Base-by-base conservation (phyloP, 2,797 vertebrate species). In the Alosa sapidissima region DNA sequence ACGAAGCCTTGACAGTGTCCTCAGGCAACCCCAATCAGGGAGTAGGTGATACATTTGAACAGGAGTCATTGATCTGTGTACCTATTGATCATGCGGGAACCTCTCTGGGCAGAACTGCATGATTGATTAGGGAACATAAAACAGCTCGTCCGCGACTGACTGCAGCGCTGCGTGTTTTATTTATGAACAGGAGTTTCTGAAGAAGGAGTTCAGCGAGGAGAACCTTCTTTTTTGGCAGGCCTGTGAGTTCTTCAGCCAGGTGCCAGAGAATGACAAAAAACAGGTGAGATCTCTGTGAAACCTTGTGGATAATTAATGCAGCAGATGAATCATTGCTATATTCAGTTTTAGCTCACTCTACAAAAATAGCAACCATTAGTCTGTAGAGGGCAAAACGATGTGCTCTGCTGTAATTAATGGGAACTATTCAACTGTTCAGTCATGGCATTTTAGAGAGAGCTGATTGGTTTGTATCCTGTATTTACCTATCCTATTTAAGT, bases 181-280 rank as follows among this genome's bases (percentile, higher is more conserved):
- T 47, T 78, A 47, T 47, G 7, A 45, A 78, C 85, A 99, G 98
- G 98, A 99, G 84, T 99, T 99, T 91, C 94, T 99, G 2, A 97
- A 98, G 92, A 99, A 99, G 89, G 98, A 99, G 89, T 99, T 99
- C 91, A 99, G 98, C 2, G 98, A 99, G 93, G 98, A 99, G 92
- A 99, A 99, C 88, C 99, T 99, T 91, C 91, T 98, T 81, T 99
- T 99, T 94, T 99, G 98, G 98, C 98, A 99, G 90, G 97, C 97
- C 9, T 99, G 98, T 89, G 98, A 99, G 93, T 96, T 96, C 92
- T 99, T 99, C 92, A 97, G 94, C 89, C 97, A 97, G 87, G 96
- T 99, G 84, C 97, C 97, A 11, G 96, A 97, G 86, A 97, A 97
- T 52, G 98, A 99, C 94, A 97, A 97, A 90, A 98, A 97, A 88